These are phyloP conservation scores for Dromius quadrimaculatus DNA, from an alignment of 2,888 invertebrate genomes.

Conservation along the genomic window DNA sequence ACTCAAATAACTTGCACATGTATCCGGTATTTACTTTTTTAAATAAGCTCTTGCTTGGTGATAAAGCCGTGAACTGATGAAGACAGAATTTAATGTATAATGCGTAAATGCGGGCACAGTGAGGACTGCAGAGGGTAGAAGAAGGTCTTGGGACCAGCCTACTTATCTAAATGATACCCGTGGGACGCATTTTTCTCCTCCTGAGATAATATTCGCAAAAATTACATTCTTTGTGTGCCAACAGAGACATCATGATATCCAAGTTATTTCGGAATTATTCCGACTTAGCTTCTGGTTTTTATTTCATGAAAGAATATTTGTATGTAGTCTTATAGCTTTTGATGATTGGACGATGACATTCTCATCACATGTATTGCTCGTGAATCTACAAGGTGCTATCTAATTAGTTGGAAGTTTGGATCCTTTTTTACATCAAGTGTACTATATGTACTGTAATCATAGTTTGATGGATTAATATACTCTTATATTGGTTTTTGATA, in stretches of 20 bases:
- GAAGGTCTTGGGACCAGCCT: conserved; percentile 15
- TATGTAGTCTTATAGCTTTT: too few species aligned
- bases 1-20: background rate
- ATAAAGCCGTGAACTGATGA: conserved; percentile 48
- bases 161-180: conserved; percentile 50
- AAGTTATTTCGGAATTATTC: conserved; percentile 36
- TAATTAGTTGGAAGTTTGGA: too few species aligned
- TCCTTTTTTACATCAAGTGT: too few species aligned
- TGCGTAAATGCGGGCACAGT: conserved; percentile 42
- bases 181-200: conserved; percentile 47
- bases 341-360: too few species aligned
- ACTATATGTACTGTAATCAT: too few species aligned
- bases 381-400: too few species aligned
- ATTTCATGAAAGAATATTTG: conserved; percentile 12
- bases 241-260: conserved; percentile 23
- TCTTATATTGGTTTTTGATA: too few species aligned
- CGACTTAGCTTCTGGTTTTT: conserved; percentile 24
- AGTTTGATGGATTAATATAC: too few species aligned
- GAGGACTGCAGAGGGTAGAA: background rate
- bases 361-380: too few species aligned
- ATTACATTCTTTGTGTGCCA: conserved; percentile 46
- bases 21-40: conserved; percentile 48
- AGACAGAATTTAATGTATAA: conserved; percentile 51
- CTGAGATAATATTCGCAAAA: conserved; percentile 49
- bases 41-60: conserved; percentile 44